Evolutionary conservation across 2,888 invertebrate genomes (phyloP).

Genomic region (Iphiclides podalirius): DNA sequence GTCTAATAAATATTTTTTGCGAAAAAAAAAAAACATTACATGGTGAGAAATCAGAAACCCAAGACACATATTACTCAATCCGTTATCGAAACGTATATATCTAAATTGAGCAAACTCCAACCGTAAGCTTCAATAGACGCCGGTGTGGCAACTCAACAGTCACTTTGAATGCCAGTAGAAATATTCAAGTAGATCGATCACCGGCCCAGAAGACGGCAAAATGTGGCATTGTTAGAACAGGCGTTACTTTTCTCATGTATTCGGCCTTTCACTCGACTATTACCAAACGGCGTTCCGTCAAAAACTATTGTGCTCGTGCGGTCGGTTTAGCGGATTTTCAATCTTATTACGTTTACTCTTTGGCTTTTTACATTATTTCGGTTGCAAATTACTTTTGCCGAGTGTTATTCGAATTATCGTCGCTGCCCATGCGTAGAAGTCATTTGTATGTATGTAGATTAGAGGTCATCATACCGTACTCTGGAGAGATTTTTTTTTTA

Average conservation of each 20-base stretch:
- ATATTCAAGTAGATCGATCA: slow-evolving; percentile 75
- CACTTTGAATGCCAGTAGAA: slow-evolving; percentile 52
- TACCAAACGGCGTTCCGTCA: slow-evolving; percentile 58
- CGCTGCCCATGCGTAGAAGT: slow-evolving; percentile 73
- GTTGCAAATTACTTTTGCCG: slow-evolving; percentile 21
- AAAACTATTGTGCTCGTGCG: slow-evolving; percentile 2
- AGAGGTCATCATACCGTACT: slow-evolving; percentile 72
- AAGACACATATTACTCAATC: slow-evolving; percentile 9
- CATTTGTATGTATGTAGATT: slow-evolving; percentile 75
- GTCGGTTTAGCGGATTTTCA: slow-evolving; percentile 33
- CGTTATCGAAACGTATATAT: slow-evolving; percentile 13
- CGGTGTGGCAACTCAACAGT: slow-evolving; percentile 39
- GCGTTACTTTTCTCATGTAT: slow-evolving; percentile 75
- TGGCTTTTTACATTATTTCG: slow-evolving; percentile 25
- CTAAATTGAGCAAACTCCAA: slow-evolving; percentile 19
- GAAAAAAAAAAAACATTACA: background rate
- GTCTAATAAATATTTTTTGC: no score
- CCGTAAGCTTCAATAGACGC: slow-evolving; percentile 14
- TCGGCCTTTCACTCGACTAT: slow-evolving; percentile 74
- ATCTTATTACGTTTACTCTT: no score
- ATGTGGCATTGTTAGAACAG: slow-evolving; percentile 73
- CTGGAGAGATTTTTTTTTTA: slow-evolving; percentile 56
- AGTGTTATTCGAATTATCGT: slow-evolving; percentile 62
- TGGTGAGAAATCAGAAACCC: slow-evolving; percentile 1
- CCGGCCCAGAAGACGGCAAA: slow-evolving; percentile 66